phyloP scores from a whole-genome alignment of 2,888 invertebrate species.

The Diaphora mendica region DNA sequence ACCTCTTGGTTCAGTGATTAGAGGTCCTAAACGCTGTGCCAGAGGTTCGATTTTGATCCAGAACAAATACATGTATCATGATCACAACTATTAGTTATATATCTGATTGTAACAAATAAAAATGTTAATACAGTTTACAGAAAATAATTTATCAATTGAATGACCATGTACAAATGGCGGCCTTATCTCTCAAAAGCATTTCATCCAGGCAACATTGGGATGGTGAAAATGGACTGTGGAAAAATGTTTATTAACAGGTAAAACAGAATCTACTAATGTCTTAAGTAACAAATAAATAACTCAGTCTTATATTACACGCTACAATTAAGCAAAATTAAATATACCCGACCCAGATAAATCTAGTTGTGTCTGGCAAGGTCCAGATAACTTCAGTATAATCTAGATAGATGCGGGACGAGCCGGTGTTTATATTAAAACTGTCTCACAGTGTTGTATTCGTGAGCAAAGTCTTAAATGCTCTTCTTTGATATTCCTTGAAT shows the following conservation, averaged over 20 bases:
- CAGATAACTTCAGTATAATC: constrained; percentile 40
- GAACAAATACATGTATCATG: no score
- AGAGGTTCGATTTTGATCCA: no score
- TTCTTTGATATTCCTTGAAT: not conserved
- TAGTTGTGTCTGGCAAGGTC: constrained; percentile 25
- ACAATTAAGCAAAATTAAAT: constrained; percentile 2
- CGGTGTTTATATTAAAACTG: constrained; percentile 44
- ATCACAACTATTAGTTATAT: no score
- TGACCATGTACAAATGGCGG: no score
- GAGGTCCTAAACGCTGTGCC: not conserved
- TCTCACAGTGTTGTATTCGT: constrained; percentile 23
- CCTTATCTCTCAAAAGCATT: no score
- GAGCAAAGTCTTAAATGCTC: not conserved
- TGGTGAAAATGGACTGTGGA: no score
- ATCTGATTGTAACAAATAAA: no score
- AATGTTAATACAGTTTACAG: no score
- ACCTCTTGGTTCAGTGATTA: no score
- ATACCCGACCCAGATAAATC: constrained; percentile 15
- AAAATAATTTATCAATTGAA: no score
- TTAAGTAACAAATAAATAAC: not conserved
- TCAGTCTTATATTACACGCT: not conserved
- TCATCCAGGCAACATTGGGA: no score
- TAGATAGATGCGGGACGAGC: constrained; percentile 36
- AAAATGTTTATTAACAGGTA: no score
- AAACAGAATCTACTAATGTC: not conserved